A percentile compares a stretch with the other conserved stretches of the same genome.
Conservation (phyloP, 2,888 invertebrate species). For the Thereva unica region DNA sequence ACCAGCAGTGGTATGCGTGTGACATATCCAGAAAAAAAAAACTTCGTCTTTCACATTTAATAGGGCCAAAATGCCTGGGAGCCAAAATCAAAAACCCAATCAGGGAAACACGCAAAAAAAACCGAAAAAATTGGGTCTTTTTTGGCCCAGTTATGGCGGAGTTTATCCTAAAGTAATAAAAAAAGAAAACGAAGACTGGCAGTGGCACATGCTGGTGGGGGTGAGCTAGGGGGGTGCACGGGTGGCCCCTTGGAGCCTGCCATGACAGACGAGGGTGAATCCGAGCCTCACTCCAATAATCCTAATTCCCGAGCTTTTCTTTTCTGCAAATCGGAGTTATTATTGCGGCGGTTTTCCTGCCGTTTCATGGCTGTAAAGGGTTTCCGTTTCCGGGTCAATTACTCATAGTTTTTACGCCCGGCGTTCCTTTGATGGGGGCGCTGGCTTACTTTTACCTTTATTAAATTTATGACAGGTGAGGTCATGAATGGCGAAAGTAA, state of each 20-base stretch:
- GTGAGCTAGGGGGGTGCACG: neutral
- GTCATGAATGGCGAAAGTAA: conserved; percentile 19
- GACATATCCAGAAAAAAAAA: neutral
- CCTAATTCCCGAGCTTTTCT: conserved; percentile 18
- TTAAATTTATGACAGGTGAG: conserved; percentile 18
- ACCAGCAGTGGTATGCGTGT: conserved; percentile 16
- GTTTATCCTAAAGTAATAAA: conserved; percentile 13
- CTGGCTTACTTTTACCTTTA: conserved; percentile 1
- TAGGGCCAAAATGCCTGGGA: conserved; percentile 24
- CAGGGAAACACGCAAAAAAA: conserved; percentile 39
- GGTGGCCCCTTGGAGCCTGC: neutral
- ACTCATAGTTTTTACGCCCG: conserved; percentile 28
- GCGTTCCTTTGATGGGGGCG: conserved; percentile 12
- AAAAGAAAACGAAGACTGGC: conserved; percentile 21
- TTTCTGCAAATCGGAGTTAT: conserved; percentile 21
- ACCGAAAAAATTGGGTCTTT: conserved; percentile 9
- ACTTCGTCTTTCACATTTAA: conserved; percentile 2
- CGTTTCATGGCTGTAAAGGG: conserved; percentile 24
- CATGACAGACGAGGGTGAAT: neutral
- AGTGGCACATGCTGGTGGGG: neutral
- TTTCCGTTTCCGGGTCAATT: conserved; percentile 34
- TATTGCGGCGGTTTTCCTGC: conserved; percentile 24
- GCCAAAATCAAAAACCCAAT: conserved; percentile 38
- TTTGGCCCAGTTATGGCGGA: conserved; percentile 22
- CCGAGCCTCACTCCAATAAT: neutral